These are phyloP conservation scores for Leptopilina syphax DNA, from an alignment of 2,888 invertebrate genomes.

Conservation along the genomic window DNA sequence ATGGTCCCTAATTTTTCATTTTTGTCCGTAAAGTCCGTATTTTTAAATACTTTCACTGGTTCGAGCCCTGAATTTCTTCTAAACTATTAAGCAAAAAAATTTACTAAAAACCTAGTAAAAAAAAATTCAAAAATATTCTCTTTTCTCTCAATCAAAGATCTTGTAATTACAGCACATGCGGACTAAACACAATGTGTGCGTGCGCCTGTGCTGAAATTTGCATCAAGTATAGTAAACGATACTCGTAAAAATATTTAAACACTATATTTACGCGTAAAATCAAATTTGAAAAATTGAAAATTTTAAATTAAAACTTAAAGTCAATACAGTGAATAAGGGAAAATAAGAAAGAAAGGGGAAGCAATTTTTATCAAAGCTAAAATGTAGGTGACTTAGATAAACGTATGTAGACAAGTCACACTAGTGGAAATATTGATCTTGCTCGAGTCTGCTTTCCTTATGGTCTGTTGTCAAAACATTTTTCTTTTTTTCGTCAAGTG, in stretches of 20 bases:
- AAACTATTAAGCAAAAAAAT: too few species aligned
- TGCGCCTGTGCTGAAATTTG: constrained; percentile 29
- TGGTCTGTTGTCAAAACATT: constrained; percentile 64
- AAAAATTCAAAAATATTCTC: background rate
- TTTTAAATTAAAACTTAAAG: background rate
- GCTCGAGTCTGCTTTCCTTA: constrained; percentile 62
- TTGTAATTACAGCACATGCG: constrained; percentile 13
- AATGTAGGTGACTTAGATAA: constrained; percentile 66
- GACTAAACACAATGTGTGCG: background rate
- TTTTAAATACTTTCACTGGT: too few species aligned
- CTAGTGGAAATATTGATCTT: constrained; percentile 74
- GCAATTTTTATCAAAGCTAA: constrained; percentile 50
- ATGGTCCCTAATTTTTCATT: too few species aligned
- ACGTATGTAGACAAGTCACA: constrained; percentile 61
- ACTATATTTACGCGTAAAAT: background rate
- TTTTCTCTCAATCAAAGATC: background rate
- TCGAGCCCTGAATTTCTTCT: too few species aligned
- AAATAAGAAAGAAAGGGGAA: constrained; percentile 62
- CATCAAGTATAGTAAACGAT: constrained; percentile 14
- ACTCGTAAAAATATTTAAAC: background rate
- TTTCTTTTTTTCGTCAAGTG: constrained; percentile 47
- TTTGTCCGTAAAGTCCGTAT: too few species aligned
- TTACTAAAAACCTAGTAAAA: too few species aligned
- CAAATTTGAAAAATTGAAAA: background rate
- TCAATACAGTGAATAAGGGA: constrained; percentile 45